phyloP scores from a whole-genome alignment of 1,140 invertebrate species.

The Ceratoteleas bidentatus region DNA sequence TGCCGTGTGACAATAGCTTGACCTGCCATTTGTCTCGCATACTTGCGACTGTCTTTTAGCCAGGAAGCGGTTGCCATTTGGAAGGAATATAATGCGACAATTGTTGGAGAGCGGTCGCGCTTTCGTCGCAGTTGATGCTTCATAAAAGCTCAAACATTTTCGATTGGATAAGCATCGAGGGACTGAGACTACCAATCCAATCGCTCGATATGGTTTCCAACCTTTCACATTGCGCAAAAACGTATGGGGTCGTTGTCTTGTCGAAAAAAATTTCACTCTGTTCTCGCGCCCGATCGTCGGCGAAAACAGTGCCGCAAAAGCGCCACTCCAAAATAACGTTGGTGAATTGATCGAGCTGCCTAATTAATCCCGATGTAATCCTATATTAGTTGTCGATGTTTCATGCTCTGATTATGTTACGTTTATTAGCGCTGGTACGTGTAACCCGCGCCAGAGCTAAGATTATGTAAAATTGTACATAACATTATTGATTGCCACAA shows the following conservation, averaged over 20 bases:
- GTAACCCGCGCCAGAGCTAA: not conserved
- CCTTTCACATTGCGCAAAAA: slow-evolving; percentile 14
- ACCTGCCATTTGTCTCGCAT: slow-evolving; percentile 23
- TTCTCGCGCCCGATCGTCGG: not conserved
- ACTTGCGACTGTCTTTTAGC: slow-evolving; percentile 31
- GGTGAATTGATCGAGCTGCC: no score
- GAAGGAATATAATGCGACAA: slow-evolving; percentile 46
- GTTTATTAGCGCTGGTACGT: no score
- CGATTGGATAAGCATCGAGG: slow-evolving; percentile 35
- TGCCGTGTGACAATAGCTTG: slow-evolving; percentile 16
- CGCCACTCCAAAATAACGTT: no score
- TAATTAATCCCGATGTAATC: slow-evolving; percentile 1
- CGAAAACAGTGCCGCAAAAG: not conserved
- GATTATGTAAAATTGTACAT: no score
- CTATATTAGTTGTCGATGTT: not conserved
- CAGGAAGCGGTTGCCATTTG: slow-evolving; percentile 35
- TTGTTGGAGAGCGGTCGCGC: slow-evolving; percentile 31
- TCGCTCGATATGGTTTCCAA: slow-evolving; percentile 32
- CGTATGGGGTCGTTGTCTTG: slow-evolving; percentile 19
- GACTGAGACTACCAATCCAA: slow-evolving; percentile 34
- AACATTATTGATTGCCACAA: no score
- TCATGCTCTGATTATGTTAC: no score
- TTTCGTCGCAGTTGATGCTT: slow-evolving; percentile 37
- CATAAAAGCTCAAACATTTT: slow-evolving; percentile 46
- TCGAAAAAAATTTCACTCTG: not conserved